Evolutionary conservation across 2,888 invertebrate species (phyloP), one percentile per base, ranked within the genome.

Genomic region (Drosophila cyrtoloma): DNA sequence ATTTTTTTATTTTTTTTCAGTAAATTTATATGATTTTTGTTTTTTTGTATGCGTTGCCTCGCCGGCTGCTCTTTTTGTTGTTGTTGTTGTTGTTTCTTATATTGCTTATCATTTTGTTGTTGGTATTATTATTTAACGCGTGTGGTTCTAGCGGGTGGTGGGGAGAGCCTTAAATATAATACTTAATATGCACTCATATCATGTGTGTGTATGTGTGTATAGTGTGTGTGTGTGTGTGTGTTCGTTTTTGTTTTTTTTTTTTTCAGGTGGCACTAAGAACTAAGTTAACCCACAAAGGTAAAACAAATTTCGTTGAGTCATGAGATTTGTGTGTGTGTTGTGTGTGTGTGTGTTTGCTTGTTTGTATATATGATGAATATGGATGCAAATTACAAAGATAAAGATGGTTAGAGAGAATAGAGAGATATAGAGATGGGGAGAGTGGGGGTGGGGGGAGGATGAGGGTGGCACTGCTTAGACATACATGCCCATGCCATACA

Each of bases 401-500:
- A 32, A 47, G 32, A 58, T 52, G 28, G 39, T 69, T 30, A 64
- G 42, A 50, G 9, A 53, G 16, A 37, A 22, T 16, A 26, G 47
- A 19, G 19, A 47, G 37, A 47, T 14, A 56, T 7, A 39, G 30
- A 37, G 47, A 12, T 28, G 22, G 1, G 30, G 64, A 3, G 22
- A 5, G 28, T 0, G 22, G 6, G 35, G 12, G 35, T 22, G 14
- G 26, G 3, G 22, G 14, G 26, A 3, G 42, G n/a, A 19, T 10
- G 28, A 9, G 26, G 30, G 28, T 28, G 26, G 51, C 74, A 61
- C 69, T 47, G 33, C 82, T 92, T 93, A 93, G 89, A 97, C 97
- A 95, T 97, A 97, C 97, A 97, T 97, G 93, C 97, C 97, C 94
- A 97, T 97, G 92, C 97, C 97, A 94, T 98, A 98, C 97, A 97